These are phyloP conservation scores for Meleagris gallopavo DNA, from an alignment of 2,113 vertebrate genomes.

Conservation along the genomic window DNA sequence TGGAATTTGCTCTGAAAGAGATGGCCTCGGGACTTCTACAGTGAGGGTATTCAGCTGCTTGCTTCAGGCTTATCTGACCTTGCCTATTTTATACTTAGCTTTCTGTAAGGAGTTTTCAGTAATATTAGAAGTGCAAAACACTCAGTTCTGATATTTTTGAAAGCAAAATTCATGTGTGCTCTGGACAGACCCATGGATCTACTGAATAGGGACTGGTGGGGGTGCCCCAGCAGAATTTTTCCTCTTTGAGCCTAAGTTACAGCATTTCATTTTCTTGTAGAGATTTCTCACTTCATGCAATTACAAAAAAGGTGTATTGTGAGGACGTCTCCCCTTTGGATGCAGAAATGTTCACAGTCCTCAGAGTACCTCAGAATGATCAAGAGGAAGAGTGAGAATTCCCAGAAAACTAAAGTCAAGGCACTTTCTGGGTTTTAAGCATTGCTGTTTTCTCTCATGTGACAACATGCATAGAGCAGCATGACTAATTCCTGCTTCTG, in stretches of 20 bases:
- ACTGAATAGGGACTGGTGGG: neutral
- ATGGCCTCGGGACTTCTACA: slow-evolving; percentile 33
- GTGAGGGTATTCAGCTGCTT: slow-evolving; percentile 16
- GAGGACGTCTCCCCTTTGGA: neutral
- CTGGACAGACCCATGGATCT: neutral
- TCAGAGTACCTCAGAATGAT: neutral
- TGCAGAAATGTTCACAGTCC: neutral
- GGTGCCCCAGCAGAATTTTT: neutral
- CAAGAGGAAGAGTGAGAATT: neutral
- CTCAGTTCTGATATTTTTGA: neutral
- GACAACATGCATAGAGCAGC: neutral
- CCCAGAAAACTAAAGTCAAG: neutral
- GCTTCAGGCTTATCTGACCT: slow-evolving; percentile 52
- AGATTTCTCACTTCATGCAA: neutral
- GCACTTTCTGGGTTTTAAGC: neutral
- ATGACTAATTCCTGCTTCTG: neutral
- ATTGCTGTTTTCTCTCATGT: neutral
- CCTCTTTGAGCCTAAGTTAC: neutral
- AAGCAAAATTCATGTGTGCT: neutral
- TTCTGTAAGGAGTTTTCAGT: neutral
- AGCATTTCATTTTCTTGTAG: neutral
- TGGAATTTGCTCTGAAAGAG: slow-evolving; percentile 17
- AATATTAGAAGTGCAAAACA: neutral
- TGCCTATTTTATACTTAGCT: neutral
- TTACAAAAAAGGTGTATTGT: neutral